Percentiles rank a stretch among this genome's conserved stretches.
Evolutionary conservation across 53 echinoderm and acorn worm species (phyloP).

Genomic region (Echinarachnius parma): DNA sequence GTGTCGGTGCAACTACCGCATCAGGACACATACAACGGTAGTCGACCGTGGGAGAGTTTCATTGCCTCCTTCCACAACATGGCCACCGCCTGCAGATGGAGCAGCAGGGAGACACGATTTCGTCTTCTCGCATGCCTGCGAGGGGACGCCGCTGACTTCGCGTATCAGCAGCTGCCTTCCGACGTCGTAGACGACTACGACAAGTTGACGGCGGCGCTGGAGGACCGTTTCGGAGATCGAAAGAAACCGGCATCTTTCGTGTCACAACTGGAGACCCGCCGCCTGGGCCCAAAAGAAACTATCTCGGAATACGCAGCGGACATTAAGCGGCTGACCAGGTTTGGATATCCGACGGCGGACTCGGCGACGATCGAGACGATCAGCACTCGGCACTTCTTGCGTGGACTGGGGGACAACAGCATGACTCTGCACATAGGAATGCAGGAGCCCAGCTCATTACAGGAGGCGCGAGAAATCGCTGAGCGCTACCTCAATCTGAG

Average conservation of each 20-base stretch:
- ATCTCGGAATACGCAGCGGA: constrained; percentile 33
- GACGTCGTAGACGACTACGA: background rate
- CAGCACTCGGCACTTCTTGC: constrained; percentile 19
- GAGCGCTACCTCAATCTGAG: constrained; percentile 22
- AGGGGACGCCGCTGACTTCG: constrained; percentile 44
- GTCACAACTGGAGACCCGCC: constrained; percentile 1
- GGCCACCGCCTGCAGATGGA: constrained; percentile 36
- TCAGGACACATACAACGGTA: constrained; percentile 15
- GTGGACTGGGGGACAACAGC: constrained; percentile 30
- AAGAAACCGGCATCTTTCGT: constrained; percentile 7
- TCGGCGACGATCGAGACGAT: constrained; percentile 40
- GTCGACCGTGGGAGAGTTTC: constrained; percentile 34
- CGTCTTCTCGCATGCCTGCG: constrained; percentile 38
- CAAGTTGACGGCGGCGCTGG: background rate
- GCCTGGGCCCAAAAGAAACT: background rate
- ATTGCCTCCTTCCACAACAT: constrained; percentile 14
- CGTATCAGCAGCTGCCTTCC: constrained; percentile 2
- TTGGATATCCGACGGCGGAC: constrained; percentile 36
- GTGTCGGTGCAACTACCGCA: constrained; percentile 22
- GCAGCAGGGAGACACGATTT: constrained; percentile 18
- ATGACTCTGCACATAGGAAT: constrained; percentile 45
- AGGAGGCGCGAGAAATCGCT: constrained; percentile 39
- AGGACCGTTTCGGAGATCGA: background rate
- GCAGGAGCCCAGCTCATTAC: constrained; percentile 31
- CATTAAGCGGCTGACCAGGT: constrained; percentile 22